These are phyloP conservation scores for Gambusia yucatana DNA, from an alignment of 2,797 vertebrate genomes.

Conservation along the genomic window DNA sequence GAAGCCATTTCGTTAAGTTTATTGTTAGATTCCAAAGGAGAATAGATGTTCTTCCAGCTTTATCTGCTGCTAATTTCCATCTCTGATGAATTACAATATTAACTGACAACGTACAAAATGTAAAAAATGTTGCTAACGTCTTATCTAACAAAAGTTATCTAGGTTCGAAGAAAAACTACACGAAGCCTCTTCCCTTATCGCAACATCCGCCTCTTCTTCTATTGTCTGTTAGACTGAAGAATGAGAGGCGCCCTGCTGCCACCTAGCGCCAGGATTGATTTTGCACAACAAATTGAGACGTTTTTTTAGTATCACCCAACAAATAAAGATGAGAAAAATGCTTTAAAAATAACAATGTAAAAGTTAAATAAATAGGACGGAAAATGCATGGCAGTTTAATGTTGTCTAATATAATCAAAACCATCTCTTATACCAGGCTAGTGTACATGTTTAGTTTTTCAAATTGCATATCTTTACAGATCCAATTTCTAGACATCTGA, in stretches of 20 bases:
- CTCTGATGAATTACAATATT: background rate
- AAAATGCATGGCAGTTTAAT: background rate
- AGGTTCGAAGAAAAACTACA: background rate
- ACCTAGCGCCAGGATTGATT: slow-evolving; percentile 3
- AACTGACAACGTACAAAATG: background rate
- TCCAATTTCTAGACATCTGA: background rate
- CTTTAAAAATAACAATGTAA: background rate
- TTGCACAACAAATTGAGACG: background rate
- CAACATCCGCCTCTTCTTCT: slow-evolving; percentile 12
- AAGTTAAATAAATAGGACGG: background rate
- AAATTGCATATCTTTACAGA: background rate
- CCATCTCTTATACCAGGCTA: background rate
- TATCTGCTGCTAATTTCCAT: slow-evolving; percentile 30
- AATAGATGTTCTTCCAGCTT: background rate
- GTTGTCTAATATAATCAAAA: background rate
- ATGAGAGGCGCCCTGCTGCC: slow-evolving; percentile 14
- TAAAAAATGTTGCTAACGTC: background rate
- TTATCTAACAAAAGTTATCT: background rate
- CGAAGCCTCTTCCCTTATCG: too few species aligned
- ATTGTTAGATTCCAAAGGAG: background rate
- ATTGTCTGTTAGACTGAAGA: too few species aligned
- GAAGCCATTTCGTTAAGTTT: slow-evolving; percentile 55
- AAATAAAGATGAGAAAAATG: background rate
- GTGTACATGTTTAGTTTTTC: background rate
- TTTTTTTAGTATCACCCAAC: background rate